Evolutionary conservation across 2,113 vertebrate species (phyloP).

Genomic region (Rhinoderma darwinii): DNA sequence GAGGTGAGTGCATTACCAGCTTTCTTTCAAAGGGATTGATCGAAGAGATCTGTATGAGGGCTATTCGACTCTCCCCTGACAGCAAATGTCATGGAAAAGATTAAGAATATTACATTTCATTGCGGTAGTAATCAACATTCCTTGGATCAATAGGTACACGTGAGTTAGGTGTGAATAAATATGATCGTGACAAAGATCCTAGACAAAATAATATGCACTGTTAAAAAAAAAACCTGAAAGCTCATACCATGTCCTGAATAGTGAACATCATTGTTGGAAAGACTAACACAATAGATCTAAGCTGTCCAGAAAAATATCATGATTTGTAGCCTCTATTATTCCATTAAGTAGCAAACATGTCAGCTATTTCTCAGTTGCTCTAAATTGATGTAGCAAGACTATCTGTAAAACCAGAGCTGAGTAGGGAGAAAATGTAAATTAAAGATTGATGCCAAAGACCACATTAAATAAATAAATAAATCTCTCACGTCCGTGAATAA

Average conservation of each 20-base stretch:
- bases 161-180: background rate
- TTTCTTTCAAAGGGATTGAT: no score
- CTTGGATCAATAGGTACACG: background rate
- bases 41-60: no score
- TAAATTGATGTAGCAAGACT: conserved; percentile 25
- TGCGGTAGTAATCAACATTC: background rate
- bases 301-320: conserved; percentile 14
- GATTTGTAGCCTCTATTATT: conserved; percentile 21
- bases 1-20: no score
- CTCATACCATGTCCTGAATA: background rate
- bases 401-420: background rate
- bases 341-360: conserved; percentile 1
- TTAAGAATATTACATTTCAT: no score
- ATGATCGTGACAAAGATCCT: background rate
- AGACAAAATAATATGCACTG: background rate
- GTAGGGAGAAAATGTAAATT: conserved; percentile 34
- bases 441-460: conserved; percentile 23
- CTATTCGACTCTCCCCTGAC: no score
- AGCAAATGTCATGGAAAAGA: no score
- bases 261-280: background rate
- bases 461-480: conserved; percentile 34
- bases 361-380: conserved; percentile 1
- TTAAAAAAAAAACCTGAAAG: background rate
- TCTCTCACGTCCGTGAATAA: background rate
- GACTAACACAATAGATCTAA: conserved; percentile 5